Evolutionary conservation across 1,140 invertebrate genomes (phyloP).

Genomic region (Euwallacea similis): DNA sequence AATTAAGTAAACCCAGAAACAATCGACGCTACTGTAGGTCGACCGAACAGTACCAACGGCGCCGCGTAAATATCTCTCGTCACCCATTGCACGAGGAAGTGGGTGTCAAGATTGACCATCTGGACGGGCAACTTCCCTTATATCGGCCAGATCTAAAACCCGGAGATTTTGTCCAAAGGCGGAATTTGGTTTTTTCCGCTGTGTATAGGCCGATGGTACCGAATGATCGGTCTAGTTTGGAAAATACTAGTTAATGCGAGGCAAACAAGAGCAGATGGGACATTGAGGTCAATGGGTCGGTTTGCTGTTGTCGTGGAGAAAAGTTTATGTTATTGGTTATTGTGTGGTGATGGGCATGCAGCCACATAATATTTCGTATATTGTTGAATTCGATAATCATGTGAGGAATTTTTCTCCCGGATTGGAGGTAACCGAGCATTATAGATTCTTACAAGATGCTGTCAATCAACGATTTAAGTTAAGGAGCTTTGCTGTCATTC

Average conservation of each 20-base stretch:
- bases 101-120: constrained; percentile 27
- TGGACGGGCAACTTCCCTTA: constrained; percentile 16
- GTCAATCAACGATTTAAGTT: no score
- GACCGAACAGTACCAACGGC: background rate
- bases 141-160: constrained; percentile 11
- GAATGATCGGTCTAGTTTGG: background rate
- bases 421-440: no score
- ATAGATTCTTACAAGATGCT: no score
- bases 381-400: background rate
- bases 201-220: background rate
- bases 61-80: constrained; percentile 17
- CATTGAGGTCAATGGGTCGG: constrained; percentile 30
- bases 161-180: constrained; percentile 4
- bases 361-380: background rate
- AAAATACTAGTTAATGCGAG: background rate
- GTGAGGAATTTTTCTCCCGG: no score
- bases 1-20: background rate
- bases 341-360: background rate
- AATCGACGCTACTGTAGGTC: background rate
- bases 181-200: constrained; percentile 4
- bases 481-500: no score
- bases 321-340: constrained; percentile 7
- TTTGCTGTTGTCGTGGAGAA: background rate
- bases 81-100: constrained; percentile 26
- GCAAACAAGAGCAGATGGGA: constrained; percentile 18